A percentile compares a stretch with the other conserved stretches of the same genome.
These are phyloP conservation scores for Eupithecia centaureata DNA, from an alignment of 2,888 invertebrate genomes.

Conservation along the genomic window DNA sequence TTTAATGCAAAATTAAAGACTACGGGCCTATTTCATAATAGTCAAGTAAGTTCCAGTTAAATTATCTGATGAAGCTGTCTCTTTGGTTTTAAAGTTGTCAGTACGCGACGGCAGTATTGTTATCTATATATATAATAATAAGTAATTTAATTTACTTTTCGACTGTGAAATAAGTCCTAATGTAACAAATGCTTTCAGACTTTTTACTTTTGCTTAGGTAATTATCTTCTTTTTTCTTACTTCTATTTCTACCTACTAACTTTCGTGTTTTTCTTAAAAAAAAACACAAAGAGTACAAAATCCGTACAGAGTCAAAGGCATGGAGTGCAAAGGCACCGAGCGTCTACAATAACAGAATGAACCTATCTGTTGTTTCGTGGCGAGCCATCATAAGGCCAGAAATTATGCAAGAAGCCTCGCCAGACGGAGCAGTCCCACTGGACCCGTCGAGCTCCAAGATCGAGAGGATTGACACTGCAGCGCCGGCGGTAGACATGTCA, in stretches of 20 bases:
- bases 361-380: neutral
- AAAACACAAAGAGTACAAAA: neutral
- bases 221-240: neutral
- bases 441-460: constrained; percentile 66
- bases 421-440: constrained; percentile 58
- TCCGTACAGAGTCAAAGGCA: neutral
- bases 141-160: no score
- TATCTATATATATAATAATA: no score
- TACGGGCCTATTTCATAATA: no score
- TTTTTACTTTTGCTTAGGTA: neutral
- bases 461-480: constrained; percentile 74
- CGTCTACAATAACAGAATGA: neutral
- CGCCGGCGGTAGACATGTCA: constrained; percentile 66
- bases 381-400: constrained; percentile 23
- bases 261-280: neutral
- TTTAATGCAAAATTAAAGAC: no score
- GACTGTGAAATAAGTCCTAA: no score
- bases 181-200: neutral
- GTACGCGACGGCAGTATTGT: no score
- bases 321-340: neutral
- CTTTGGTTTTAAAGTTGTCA: no score
- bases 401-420: constrained; percentile 43
- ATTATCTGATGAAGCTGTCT: no score
- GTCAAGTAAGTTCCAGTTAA: no score
- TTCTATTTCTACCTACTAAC: neutral